Evolutionary conservation across 2,888 invertebrate genomes (phyloP), one percentile per base, ranked within the genome.

Genomic region (Drosophila parthenogenetica): DNA sequence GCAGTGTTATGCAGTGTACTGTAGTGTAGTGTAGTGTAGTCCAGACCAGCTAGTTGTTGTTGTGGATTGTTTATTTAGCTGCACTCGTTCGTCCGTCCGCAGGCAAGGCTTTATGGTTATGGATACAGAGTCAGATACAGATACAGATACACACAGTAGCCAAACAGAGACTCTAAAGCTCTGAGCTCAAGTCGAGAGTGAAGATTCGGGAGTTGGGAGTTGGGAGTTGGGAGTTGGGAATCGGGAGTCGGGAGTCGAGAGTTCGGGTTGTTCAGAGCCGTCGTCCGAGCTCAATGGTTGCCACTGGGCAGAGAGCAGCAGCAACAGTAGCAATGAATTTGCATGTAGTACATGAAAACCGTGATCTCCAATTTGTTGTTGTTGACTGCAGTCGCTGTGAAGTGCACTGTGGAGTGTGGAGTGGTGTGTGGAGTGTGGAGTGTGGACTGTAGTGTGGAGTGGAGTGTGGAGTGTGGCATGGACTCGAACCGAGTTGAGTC

Each of bases 291-390:
- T 16, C 57, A 61, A 69, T 40, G 40, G 14, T 55, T 55, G 62
- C 50, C 55, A 69, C 75, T 69, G 69, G 48, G 61, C 62, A 67
- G 69, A 67, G 72, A 29, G 29, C 29, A 75, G 45, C 32, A 39
- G 77, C 87, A 82, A 90, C 91, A 91, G 91, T 91, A 91, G 91
- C 91, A 91, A 91, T 86, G 89, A 89, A 90, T 90, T 90, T 91
- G 89, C 91, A 90, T 92, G 92, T 92, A 87, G 82, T 90, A 92
- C 92, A 92, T 89, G 91, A 91, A 92, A 92, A 90, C 92, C 92
- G 92, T 92, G 92, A 92, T 92, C 92, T 90, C 89, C 91, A 92
- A 92, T 92, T 92, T 92, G 92, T 92, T 90, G 88, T 67, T 73
- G 79, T 42, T 71, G 68, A 42, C 50, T 48, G 51, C 69, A 53